Evolutionary conservation across 2,888 invertebrate species (phyloP).

Genomic region (Drosophila barbarae): DNA sequence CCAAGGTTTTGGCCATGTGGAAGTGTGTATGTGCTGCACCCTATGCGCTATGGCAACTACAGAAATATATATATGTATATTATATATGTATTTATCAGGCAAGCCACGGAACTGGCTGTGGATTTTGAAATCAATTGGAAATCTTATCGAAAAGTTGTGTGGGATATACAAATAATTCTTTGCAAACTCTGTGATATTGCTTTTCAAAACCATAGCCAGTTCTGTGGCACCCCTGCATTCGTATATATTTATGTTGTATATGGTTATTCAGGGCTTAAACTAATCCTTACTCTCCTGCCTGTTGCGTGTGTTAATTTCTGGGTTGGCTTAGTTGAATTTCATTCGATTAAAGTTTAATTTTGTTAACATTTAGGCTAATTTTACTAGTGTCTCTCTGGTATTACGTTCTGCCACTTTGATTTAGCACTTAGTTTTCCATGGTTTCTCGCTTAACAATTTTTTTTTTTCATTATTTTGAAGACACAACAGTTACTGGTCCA

Average conservation of each 20-base stretch:
- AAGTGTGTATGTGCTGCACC: constrained; percentile 37
- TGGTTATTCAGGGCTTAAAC: constrained; percentile 29
- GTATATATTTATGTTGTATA: constrained; percentile 28
- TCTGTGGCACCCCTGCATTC: not conserved
- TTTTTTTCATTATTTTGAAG: constrained; percentile 72
- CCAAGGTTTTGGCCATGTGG: constrained; percentile 43
- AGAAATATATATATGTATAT: constrained; percentile 33
- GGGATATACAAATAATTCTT: not conserved
- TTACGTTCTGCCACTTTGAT: constrained; percentile 39
- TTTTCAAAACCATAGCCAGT: not conserved
- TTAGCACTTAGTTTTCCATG: constrained; percentile 71
- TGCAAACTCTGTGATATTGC: not conserved
- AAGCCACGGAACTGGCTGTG: not conserved
- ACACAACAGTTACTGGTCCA: constrained; percentile 81
- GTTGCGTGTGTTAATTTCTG: constrained; percentile 31
- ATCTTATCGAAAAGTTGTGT: not conserved
- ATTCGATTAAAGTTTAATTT: constrained; percentile 52
- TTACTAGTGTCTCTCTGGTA: constrained; percentile 53
- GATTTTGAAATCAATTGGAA: not conserved
- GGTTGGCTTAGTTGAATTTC: constrained; percentile 55
- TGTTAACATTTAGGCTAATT: constrained; percentile 57
- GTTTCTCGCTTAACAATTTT: constrained; percentile 48
- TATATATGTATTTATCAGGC: constrained; percentile 14
- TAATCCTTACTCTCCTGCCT: constrained; percentile 13
- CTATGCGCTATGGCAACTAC: constrained; percentile 50